Evolutionary conservation across 2,113 vertebrate genomes (phyloP), one percentile per base, ranked within the genome.

Genomic region (Seriola aureovittata): DNA sequence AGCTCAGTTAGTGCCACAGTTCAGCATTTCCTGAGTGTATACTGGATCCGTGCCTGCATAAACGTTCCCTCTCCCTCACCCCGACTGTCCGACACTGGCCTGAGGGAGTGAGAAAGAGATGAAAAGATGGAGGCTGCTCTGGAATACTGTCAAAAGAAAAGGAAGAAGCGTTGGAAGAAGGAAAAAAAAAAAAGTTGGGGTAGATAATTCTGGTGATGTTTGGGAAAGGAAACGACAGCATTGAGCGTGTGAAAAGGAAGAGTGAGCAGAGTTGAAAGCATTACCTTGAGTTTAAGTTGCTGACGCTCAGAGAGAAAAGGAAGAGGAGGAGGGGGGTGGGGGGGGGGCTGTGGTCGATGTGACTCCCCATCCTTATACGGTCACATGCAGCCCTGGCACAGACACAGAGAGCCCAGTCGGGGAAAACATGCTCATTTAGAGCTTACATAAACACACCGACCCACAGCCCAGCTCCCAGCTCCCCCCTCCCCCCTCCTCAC

Each of bases 291-390:
- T 54, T 75, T 17, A 68, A 88, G 78, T 64, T 71, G 76, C 78
- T 82, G 85, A 88, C 71, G 55, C 52, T 70, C 13, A 3, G 62
- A 63, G 59, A 77, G 74, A 71, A 80, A 74, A 74, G 38, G 68
- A 75, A 40, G 75, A 12, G 25, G 54, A 11, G 52, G 66, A 8
- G 55, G 50, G 50, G 5, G 73, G 58, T 29, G 19, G 25, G 23
- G 25, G 54, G 62, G 57, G 73, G 34, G 54, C 0, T 5, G 3
- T 55, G 48, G 78, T 86, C 34, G 81, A 80, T 84, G 85, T 82
- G 82, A 93, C 84, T 92, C 89, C 87, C 75, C 89, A 65, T 93
- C 95, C 95, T 93, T 96, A 94, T 95, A 95, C 81, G 94, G 95
- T 95, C 94, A 94, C 93, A 93, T 84, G 88, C 87, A 88, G 91